These are phyloP conservation scores for Cydia strobilella DNA, from an alignment of 1,140 invertebrate genomes.

Conservation along the genomic window DNA sequence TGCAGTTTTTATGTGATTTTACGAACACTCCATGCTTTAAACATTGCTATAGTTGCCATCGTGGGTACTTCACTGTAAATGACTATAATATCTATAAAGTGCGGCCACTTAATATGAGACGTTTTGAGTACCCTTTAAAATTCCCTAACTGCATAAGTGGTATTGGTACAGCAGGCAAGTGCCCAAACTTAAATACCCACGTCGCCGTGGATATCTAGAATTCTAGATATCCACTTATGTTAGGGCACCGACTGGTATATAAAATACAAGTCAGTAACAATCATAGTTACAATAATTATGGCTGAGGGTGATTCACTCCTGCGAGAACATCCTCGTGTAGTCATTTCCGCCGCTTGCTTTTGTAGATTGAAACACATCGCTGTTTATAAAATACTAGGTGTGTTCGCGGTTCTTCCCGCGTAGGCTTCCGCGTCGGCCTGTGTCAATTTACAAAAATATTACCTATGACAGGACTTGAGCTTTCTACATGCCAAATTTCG, in stretches of 20 bases:
- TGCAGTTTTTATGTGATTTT: slow-evolving; percentile 7
- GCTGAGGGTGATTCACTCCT: background rate
- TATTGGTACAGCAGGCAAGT: no score
- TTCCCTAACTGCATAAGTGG: no score
- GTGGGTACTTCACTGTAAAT: background rate
- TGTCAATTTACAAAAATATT: no score
- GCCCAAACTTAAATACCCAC: no score
- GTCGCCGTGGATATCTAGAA: no score
- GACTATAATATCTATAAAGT: background rate
- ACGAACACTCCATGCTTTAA: background rate
- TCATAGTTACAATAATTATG: slow-evolving; percentile 3
- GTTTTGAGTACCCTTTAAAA: no score
- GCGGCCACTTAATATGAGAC: background rate
- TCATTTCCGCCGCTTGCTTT: background rate
- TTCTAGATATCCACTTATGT: no score
- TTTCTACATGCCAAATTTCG: no score
- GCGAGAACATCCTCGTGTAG: background rate
- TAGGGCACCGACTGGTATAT: no score
- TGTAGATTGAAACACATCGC: background rate
- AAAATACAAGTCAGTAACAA: background rate
- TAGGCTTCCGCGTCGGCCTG: no score
- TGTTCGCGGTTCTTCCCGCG: background rate
- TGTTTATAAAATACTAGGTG: background rate
- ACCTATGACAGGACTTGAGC: no score
- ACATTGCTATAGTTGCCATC: background rate